Evolutionary conservation across 2,113 vertebrate genomes (phyloP).

Genomic region (Setophaga coronata): DNA sequence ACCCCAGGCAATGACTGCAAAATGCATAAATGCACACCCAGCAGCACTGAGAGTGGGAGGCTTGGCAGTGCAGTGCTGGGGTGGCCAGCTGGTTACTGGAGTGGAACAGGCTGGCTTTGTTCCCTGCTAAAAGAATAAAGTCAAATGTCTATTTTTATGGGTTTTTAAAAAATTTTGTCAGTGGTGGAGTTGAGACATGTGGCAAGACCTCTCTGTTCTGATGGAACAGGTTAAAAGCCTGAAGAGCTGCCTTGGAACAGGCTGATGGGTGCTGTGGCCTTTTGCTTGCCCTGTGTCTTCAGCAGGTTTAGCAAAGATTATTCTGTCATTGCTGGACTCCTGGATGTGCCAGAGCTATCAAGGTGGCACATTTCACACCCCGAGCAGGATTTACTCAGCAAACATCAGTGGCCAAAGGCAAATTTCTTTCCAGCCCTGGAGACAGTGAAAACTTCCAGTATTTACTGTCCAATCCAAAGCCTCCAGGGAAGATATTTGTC

Average conservation of each 20-base stretch:
- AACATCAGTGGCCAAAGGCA: neutral
- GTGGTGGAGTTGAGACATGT: neutral
- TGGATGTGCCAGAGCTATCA: neutral
- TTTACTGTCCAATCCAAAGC: neutral
- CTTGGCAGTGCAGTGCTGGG: neutral
- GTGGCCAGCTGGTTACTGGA: neutral
- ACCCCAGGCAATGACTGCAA: conserved; percentile 1
- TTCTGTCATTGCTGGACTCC: conserved; percentile 17
- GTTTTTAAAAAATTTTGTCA: neutral
- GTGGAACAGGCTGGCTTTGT: neutral
- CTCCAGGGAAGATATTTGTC: neutral
- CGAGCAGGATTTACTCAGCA: neutral
- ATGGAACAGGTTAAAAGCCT: neutral
- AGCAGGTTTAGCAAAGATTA: conserved; percentile 28
- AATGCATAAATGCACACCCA: neutral
- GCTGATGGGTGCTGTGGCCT: neutral
- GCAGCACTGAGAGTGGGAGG: neutral
- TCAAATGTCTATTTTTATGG: neutral
- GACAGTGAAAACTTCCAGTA: neutral
- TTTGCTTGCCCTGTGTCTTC: neutral
- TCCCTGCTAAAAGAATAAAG: neutral
- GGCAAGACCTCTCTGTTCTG: neutral
- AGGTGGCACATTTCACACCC: neutral
- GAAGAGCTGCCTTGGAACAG: neutral
- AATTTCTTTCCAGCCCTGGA: neutral